These are phyloP conservation scores for Acanthoscelides obtectus DNA, from an alignment of 2,888 invertebrate species.

Conservation along the genomic window DNA sequence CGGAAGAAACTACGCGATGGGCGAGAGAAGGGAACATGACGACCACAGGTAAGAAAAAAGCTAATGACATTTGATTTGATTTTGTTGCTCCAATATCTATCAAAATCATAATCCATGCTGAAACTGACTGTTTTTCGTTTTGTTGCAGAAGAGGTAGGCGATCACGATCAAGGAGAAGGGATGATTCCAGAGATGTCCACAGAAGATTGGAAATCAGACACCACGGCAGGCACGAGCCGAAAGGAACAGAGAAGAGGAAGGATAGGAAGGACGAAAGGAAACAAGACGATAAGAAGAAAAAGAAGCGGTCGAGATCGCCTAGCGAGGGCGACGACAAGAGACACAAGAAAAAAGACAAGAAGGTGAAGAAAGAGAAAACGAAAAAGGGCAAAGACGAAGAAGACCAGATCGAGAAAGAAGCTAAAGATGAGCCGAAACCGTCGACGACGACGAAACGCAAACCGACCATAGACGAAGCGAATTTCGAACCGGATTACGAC, in stretches of 20 bases:
- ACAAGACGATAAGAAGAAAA: constrained; percentile 27
- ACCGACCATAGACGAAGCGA: constrained; percentile 66
- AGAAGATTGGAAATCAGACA: constrained; percentile 40
- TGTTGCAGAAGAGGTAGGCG: not conserved
- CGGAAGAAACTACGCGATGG: constrained; percentile 36
- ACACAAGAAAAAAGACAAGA: constrained; percentile 46
- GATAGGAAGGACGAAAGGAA: constrained; percentile 14
- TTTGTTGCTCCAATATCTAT: too few relatives aligned
- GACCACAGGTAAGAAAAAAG: constrained; percentile 35
- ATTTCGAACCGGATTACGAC: constrained; percentile 72
- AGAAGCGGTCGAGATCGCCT: constrained; percentile 31
- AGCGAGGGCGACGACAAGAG: constrained; percentile 35
- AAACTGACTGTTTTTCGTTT: not conserved
- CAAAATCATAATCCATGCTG: too few relatives aligned
- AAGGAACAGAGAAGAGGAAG: not conserved
- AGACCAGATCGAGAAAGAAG: constrained; percentile 34
- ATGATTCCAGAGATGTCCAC: constrained; percentile 27
- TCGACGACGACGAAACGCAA: constrained; percentile 52
- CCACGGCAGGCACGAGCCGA: constrained; percentile 32
- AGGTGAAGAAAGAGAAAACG: constrained; percentile 47
- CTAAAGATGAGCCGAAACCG: constrained; percentile 43
- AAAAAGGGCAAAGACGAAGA: constrained; percentile 32
- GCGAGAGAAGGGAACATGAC: constrained; percentile 37
- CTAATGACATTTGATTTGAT: too few relatives aligned
- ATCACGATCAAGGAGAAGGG: constrained; percentile 33